Conservation (phyloP, 2,113 vertebrate species). For the Ceratotherium simum region DNA sequence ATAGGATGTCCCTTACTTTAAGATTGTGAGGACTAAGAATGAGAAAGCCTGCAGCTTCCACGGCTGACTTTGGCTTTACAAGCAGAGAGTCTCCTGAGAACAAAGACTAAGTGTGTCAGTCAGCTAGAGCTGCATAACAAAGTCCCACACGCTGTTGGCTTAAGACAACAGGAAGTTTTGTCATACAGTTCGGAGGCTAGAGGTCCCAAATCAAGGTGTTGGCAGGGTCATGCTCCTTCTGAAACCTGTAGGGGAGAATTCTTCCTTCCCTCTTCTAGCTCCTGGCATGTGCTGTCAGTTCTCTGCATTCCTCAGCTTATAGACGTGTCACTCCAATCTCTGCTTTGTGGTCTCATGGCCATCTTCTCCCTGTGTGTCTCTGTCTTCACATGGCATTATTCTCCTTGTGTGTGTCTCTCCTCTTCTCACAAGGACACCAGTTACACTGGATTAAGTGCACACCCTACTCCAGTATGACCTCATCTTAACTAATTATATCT, state of each 20-base stretch:
- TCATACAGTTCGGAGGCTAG: not conserved
- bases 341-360: not conserved
- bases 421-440: not conserved
- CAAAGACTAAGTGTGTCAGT: not conserved
- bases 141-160: not conserved
- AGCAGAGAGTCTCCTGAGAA: not conserved
- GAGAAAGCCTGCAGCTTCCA: not conserved
- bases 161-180: not conserved
- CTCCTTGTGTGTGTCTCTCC: not conserved
- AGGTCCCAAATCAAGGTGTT: not conserved
- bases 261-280: not conserved
- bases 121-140: not conserved
- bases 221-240: not conserved
- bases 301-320: not conserved
- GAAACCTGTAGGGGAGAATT: not conserved
- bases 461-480: not conserved
- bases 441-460: not conserved
- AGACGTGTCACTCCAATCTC: not conserved
- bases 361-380: not conserved
- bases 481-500: not conserved
- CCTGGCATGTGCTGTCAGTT: not conserved
- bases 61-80: not conserved
- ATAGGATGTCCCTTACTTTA: not conserved
- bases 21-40: not conserved
- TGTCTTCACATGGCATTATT: not conserved